Conservation (phyloP, 2,888 invertebrate genomes). For the Acleris emargana region DNA sequence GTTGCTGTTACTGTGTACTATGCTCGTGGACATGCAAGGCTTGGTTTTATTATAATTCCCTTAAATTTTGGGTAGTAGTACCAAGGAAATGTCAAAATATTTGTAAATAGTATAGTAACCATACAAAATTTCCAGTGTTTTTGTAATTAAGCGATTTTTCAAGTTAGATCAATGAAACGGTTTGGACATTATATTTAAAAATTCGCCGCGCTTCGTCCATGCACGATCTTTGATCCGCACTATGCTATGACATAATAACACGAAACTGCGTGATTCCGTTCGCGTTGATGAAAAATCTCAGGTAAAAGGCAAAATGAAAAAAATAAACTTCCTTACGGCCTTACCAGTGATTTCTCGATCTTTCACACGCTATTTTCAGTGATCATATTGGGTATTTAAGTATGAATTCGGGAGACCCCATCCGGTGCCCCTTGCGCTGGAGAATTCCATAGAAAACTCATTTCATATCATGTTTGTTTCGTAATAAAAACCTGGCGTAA, state of each 20-base stretch:
- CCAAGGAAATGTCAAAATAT: too few species aligned
- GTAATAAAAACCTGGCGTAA: constrained; percentile 50
- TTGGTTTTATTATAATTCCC: too few species aligned
- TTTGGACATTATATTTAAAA: constrained; percentile 9
- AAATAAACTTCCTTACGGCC: not conserved
- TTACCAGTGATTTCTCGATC: constrained; percentile 19
- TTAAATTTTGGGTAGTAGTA: too few species aligned
- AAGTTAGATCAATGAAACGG: not conserved
- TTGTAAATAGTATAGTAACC: not conserved
- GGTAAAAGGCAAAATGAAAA: constrained; percentile 13
- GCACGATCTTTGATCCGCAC: constrained; percentile 28
- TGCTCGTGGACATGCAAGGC: too few species aligned
- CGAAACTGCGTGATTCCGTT: constrained; percentile 18
- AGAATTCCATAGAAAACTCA: constrained; percentile 48
- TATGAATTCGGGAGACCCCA: constrained; percentile 43
- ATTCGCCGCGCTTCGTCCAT: constrained; percentile 1
- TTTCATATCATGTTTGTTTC: constrained; percentile 57
- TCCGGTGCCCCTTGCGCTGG: constrained; percentile 44
- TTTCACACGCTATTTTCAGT: constrained; percentile 28
- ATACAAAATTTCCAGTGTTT: not conserved
- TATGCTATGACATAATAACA: constrained; percentile 35
- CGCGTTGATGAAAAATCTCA: constrained; percentile 7
- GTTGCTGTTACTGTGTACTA: too few species aligned
- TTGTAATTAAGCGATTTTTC: not conserved
- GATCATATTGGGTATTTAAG: constrained; percentile 51